Base-by-base conservation (phyloP, 2,113 vertebrate genomes). In the Miniopterus natalensis region DNA sequence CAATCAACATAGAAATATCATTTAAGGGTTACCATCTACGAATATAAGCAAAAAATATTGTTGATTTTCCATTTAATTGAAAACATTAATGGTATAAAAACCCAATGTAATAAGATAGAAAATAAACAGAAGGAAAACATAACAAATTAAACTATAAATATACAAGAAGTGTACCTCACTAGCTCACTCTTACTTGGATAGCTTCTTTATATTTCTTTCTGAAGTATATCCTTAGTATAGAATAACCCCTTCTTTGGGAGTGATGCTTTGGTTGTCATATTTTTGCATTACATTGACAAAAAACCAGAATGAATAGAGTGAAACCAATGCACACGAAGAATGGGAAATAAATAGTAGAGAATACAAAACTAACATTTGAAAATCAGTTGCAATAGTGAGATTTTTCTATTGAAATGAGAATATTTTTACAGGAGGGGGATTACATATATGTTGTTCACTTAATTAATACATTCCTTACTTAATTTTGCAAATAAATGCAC, bases 351-450 rank as follows among this genome's bases (percentile, higher is more conserved):
- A 53, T 14, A 75, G 23, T 80, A 88, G 49, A 91, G 29, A 79
- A 84, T 81, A 63, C 12, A 85, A 88, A 81, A 66, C 27, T 55
- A 25, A 88, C 91, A 96, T 71, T 49, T 91, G 47, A 86, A 89
- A 70, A 78, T 68, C 14, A 86, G 29, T 92, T 87, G 61, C 11
- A 4, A 92, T 63, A 11, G 42, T 75, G 79, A 71, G 7, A 36
- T 40, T 94, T 88, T 85, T 20, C 31, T 18, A 93, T 45, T 59
- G 18, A 88, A 92, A 73, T 85, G 25, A 83, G 63, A 88, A 65
- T 45, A 71, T 47, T 65, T 78, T 80, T 96, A 15, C 11, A 70
- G 14, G 5, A 29, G 14, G 8, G 5, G 23, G 4, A 29, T 88
- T 88, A 21, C 40, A 36, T 17, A 49, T 13, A 5, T 31, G 73